A percentile compares a stretch with the other conserved stretches of the same genome.
Evolutionary conservation across 2,113 vertebrate genomes (phyloP).

Genomic region (Ursus arctos): DNA sequence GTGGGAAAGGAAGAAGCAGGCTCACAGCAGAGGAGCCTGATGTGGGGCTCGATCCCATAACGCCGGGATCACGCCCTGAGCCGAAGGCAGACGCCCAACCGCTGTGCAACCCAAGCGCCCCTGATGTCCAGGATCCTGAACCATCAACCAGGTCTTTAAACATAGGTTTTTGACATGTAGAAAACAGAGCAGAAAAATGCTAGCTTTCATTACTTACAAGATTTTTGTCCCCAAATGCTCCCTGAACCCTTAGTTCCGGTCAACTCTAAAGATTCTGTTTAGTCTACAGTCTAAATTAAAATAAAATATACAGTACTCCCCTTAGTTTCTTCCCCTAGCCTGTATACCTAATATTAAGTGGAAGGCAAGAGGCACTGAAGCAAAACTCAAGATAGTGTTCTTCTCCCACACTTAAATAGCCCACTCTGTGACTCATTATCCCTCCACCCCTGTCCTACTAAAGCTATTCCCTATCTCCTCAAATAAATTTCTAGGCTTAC

Average conservation of each 20-base stretch:
- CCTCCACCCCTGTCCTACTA: neutral
- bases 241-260: neutral
- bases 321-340: constrained; percentile 3
- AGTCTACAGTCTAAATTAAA: constrained; percentile 3
- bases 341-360: neutral
- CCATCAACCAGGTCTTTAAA: constrained; percentile 10
- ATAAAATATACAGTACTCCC: neutral
- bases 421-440: neutral
- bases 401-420: neutral
- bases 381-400: neutral
- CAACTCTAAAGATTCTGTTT: neutral
- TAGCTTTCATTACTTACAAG: neutral
- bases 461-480: neutral
- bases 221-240: neutral
- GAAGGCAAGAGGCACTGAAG: neutral
- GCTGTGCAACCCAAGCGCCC: too few species aligned
- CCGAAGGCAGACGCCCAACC: too few species aligned
- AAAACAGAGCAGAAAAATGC: neutral
- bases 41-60: too few species aligned
- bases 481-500: neutral
- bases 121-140: neutral
- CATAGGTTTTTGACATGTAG: neutral
- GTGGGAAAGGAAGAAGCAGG: too few species aligned
- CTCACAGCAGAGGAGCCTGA: too few species aligned
- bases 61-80: too few species aligned